Base-by-base conservation (phyloP, 2,797 vertebrate genomes). In the Danio albolineatus region DNA sequence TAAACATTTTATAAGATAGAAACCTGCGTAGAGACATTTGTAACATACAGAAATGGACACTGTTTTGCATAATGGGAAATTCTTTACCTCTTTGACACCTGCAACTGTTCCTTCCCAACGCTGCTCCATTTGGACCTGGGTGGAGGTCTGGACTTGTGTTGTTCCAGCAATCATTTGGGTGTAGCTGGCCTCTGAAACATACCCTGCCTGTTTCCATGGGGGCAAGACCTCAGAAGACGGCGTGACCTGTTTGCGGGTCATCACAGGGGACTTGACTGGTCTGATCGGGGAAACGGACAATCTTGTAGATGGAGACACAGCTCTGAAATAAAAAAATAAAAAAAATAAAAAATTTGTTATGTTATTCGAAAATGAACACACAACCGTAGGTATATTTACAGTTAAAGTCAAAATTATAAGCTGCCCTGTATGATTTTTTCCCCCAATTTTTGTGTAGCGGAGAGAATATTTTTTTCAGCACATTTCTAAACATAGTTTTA, bases 161-260 rank as follows among this genome's bases (percentile, higher is more conserved):
- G 92, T 86, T 56, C 93, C 90, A 6, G 93, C 91, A 73, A 89
- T 91, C 89, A 96, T 74, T 36, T 76, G 94, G 9, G 91, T 91
- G 90, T 93, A 96, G 87, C 94, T 91, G 16, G 93, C 71, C 85
- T 96, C 96, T 0, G 90, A 89, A 80, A 88, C 2, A 0, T 94
- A 96, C 71, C 93, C 95, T 46, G 92, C 96, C 83, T 96, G 96
- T 84, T 95, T 99, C 97, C 97, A 99, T 36, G 97, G 97, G 0
- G 97, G 97, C 80, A 94, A 93, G 17, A 97, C 95, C 67, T 98
- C 97, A 0, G 95, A 71, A 38, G 91, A 90, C 64, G 80, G 84
- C 0, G 51, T 81, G 28, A 94, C 86, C 85, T 94, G 90, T 90
- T 95, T 96, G 41, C 95, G 94, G 48, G 88, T 86, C 78, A 96